Base-by-base conservation (phyloP, 2,888 invertebrate species). In the Oscheius sp. region DNA sequence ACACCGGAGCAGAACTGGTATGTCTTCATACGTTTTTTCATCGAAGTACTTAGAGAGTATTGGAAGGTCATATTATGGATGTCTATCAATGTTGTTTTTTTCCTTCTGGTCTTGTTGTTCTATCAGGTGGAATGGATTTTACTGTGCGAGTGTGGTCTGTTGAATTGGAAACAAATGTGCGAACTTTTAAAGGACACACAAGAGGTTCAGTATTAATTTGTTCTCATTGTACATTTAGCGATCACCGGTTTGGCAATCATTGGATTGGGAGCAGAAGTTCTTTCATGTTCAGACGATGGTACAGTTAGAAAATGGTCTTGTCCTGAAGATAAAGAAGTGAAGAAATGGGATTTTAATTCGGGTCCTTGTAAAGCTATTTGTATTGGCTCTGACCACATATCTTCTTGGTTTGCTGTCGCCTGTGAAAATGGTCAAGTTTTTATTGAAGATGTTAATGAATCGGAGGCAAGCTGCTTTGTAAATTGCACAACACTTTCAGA, bases 231-330 rank as follows among this genome's bases (percentile, higher is more conserved):
- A 5, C 3, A 3, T 72, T 61, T 62, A 89, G 89, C 91, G 26
- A 87, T 92, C 4, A 88, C 88, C 47, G 91, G 91, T 87, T 83
- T 91, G 33, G 88, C 87, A 59, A 89, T 92, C 70, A 87, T 92
- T 63, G 92, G 91, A 32, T 89, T 89, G 74, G 92, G 92, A 59
- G 88, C 90, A 74, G 91, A 92, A 87, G 87, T 92, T 45, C 87
- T 92, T 57, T 91, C 92, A 62, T 90, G 90, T 45, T 90, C 91
- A 86, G 90, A 91, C 80, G 92, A 92, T 88, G 92, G 92, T 22
- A 89, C 89, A 1, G 72, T 68, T 17, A 49, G 50, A 24, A 54
- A 59, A 20, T 80, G 80, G 80, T 70, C 61, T 30, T 75, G 75
- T 61, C 63, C 67, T 14, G 51, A 22, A 2, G 63, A 57, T 1